A percentile compares a stretch with the other conserved stretches of the same genome.
These are phyloP conservation scores for Chironomus tentans DNA, from an alignment of 2,888 invertebrate species.

Conservation along the genomic window DNA sequence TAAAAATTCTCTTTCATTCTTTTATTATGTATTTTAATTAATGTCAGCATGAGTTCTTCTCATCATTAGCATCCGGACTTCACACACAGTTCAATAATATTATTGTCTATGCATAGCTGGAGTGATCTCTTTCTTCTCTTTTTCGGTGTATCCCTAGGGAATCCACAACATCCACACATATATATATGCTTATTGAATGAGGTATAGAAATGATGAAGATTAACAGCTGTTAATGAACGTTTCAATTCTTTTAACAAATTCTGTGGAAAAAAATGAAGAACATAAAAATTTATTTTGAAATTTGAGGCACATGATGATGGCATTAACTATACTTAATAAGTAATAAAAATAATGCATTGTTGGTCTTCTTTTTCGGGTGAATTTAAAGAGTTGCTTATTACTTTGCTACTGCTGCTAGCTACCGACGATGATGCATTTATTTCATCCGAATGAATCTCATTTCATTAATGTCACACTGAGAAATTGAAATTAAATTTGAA, in stretches of 20 bases:
- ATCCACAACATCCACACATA: too few relatives aligned
- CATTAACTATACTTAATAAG: too few relatives aligned
- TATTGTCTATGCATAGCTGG: neutral
- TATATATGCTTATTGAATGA: too few relatives aligned
- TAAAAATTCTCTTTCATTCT: neutral
- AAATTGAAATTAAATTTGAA: too few relatives aligned
- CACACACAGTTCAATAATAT: constrained; percentile 15
- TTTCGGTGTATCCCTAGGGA: neutral
- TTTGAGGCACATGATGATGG: neutral
- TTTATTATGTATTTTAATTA: constrained; percentile 16
- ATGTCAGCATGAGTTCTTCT: constrained; percentile 26
- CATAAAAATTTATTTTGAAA: neutral
- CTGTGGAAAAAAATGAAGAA: too few relatives aligned
- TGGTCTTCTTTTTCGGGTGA: too few relatives aligned
- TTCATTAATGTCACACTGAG: too few relatives aligned
- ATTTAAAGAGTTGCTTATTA: too few relatives aligned
- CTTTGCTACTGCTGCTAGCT: too few relatives aligned
- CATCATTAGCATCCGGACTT: constrained; percentile 27
- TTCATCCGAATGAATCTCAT: too few relatives aligned
- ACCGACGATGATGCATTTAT: too few relatives aligned
- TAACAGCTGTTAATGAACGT: constrained; percentile 26
- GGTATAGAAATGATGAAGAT: neutral
- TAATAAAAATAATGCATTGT: too few relatives aligned
- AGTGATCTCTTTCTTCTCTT: neutral
- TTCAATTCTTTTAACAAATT: neutral